A percentile compares a stretch with the other conserved stretches of the same genome.
These are phyloP conservation scores for Probosciger aterrimus DNA, from an alignment of 2,113 vertebrate species.

Conservation along the genomic window DNA sequence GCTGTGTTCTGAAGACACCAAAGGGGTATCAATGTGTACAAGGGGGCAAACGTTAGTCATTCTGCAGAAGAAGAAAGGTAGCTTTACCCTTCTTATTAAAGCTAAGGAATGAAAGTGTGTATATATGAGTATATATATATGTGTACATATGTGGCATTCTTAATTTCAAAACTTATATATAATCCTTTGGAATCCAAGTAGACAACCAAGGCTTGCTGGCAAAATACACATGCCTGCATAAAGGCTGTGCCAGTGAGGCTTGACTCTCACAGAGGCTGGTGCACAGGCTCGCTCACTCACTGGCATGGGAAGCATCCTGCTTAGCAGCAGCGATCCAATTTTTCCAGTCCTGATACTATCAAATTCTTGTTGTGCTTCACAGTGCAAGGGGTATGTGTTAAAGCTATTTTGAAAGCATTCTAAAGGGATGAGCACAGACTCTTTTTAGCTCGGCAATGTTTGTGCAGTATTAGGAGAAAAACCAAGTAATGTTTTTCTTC, in stretches of 20 bases:
- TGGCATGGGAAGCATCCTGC: background rate
- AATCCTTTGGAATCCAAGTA: background rate
- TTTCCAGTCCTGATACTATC: constrained; percentile 61
- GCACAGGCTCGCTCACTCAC: background rate
- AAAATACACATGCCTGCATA: background rate
- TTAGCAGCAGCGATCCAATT: background rate
- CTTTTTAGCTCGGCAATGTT: constrained; percentile 64
- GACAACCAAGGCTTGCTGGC: background rate
- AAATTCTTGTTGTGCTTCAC: constrained; percentile 56
- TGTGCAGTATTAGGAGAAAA: constrained; percentile 67
- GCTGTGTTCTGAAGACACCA: background rate
- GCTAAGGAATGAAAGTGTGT: fast-evolving
- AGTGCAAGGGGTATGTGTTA: constrained; percentile 24
- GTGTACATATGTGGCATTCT: background rate
- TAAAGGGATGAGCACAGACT: constrained; percentile 52
- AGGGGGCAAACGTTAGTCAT: background rate
- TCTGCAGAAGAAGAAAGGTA: background rate
- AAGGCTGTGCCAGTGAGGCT: background rate
- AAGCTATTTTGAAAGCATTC: constrained; percentile 64
- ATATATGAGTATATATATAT: background rate
- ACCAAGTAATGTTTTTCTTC: constrained; percentile 69
- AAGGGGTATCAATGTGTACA: background rate
- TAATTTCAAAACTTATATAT: background rate
- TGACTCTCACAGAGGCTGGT: background rate
- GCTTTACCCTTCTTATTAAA: background rate